Evolutionary conservation across 2,797 vertebrate genomes (phyloP).

Genomic region (Trachops cirrhosus): DNA sequence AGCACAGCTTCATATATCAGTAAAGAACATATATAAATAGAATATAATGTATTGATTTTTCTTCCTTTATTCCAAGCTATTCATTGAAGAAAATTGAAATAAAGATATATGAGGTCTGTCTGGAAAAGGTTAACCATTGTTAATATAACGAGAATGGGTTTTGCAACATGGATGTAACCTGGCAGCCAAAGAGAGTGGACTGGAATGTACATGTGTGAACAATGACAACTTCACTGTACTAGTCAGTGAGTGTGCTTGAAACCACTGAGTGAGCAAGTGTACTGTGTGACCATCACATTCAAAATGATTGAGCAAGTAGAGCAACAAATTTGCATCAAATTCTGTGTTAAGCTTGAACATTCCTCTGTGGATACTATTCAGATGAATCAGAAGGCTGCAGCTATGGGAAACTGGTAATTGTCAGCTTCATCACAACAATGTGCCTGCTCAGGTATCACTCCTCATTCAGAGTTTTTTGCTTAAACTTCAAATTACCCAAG

Average conservation of each 20-base stretch:
- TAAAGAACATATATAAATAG: background rate
- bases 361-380: background rate
- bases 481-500: background rate
- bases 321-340: background rate
- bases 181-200: background rate
- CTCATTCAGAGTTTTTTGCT: background rate
- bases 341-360: background rate
- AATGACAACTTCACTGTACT: background rate
- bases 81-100: background rate
- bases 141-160: background rate
- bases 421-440: background rate
- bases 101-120: background rate
- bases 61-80: background rate
- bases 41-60: conserved; percentile 5
- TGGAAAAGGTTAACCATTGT: background rate
- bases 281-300: background rate
- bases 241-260: background rate
- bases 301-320: background rate
- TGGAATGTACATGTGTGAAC: background rate
- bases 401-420: too few species aligned
- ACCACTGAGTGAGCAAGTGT: background rate
- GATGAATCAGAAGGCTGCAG: background rate
- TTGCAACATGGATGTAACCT: background rate
- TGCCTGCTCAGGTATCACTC: background rate
- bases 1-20: background rate